phyloP scores from a whole-genome alignment of 2,113 vertebrate genomes.

The Epinephelus moara region DNA sequence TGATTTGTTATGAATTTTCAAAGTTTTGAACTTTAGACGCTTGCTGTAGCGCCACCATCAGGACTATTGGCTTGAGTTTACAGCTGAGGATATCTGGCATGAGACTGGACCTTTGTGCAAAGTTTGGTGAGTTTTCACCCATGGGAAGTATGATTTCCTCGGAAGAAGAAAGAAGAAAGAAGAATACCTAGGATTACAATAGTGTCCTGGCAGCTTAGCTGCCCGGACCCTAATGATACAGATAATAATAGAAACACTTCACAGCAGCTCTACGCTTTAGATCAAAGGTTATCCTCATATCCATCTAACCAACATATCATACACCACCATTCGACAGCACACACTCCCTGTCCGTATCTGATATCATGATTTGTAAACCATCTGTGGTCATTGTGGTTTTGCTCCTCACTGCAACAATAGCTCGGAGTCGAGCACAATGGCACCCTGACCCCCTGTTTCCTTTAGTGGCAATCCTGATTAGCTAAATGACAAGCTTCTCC shows the following conservation, averaged over 20 bases:
- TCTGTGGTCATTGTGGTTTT: conserved; percentile 56
- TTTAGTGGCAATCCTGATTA: conserved; percentile 73
- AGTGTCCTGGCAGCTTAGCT: too few relatives aligned
- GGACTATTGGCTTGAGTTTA: too few relatives aligned
- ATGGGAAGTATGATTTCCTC: too few relatives aligned
- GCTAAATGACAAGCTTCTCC: conserved; percentile 69
- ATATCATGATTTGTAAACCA: conserved; percentile 63
- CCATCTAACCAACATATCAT: conserved; percentile 15
- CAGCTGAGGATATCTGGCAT: too few relatives aligned
- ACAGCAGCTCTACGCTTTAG: conserved; percentile 3
- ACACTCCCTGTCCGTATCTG: conserved; percentile 39
- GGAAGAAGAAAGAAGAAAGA: too few relatives aligned
- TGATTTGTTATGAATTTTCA: too few relatives aligned
- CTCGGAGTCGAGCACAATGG: conserved; percentile 71
- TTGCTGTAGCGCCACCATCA: too few relatives aligned
- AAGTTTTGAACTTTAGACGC: too few relatives aligned
- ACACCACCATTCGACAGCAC: conserved; percentile 5
- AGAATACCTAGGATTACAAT: too few relatives aligned
- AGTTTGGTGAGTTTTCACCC: too few relatives aligned
- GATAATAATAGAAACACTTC: neutral
- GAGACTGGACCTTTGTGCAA: too few relatives aligned
- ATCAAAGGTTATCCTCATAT: conserved; percentile 17
- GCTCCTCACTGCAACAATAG: conserved; percentile 62
- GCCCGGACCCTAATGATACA: too few relatives aligned
- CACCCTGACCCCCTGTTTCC: conserved; percentile 73